phyloP scores from a whole-genome alignment of 2,888 invertebrate species.

The Anoncus sp. region DNA sequence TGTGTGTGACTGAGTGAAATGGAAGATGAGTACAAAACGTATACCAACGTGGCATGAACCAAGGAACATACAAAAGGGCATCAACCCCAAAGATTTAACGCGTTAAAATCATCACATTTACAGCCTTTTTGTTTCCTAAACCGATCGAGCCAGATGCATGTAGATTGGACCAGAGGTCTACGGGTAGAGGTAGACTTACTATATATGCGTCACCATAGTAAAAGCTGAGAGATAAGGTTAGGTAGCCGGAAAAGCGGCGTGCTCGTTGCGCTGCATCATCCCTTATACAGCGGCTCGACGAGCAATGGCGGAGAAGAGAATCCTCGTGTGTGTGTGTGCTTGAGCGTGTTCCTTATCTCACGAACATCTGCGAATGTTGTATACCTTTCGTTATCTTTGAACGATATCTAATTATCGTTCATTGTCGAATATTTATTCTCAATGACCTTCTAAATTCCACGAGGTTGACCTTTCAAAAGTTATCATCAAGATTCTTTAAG shows the following conservation, averaged over 20 bases:
- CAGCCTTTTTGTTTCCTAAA: constrained; percentile 4
- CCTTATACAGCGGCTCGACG: constrained; percentile 54
- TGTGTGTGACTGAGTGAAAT: constrained; percentile 37
- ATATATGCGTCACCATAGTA: constrained; percentile 15
- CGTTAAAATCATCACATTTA: constrained; percentile 8
- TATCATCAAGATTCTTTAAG: too few relatives aligned
- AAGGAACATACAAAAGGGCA: constrained; percentile 17
- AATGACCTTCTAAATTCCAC: too few relatives aligned
- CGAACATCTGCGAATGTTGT: too few relatives aligned
- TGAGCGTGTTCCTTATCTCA: too few relatives aligned
- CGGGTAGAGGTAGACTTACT: background rate
- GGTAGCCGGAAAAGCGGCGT: constrained; percentile 53
- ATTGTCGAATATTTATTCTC: too few relatives aligned
- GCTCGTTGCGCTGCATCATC: constrained; percentile 56
- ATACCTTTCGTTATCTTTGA: too few relatives aligned
- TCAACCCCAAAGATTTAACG: background rate
- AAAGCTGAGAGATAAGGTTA: constrained; percentile 28
- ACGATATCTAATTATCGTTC: too few relatives aligned
- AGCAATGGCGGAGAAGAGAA: constrained; percentile 43
- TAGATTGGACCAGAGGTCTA: constrained; percentile 19
- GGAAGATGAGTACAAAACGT: background rate
- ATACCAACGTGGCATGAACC: background rate
- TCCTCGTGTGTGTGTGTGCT: too few relatives aligned
- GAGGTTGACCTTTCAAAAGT: too few relatives aligned
- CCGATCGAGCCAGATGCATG: background rate